These are phyloP conservation scores for Tachina grossa DNA, from an alignment of 2,888 invertebrate species.

Conservation along the genomic window DNA sequence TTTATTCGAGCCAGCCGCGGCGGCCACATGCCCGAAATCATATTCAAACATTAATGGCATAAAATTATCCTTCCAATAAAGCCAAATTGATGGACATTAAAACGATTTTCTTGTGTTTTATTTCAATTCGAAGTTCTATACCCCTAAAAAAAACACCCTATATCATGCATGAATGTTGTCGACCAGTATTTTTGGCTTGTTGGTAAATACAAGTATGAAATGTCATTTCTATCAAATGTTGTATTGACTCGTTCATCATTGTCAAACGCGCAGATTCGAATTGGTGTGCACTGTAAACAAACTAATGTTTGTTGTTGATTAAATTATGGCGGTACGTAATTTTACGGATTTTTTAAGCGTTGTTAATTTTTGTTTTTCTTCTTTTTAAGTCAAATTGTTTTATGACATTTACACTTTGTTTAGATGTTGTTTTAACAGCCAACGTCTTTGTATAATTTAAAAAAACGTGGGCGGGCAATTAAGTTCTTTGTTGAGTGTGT, in stretches of 20 bases:
- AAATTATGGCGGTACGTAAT: slow-evolving; percentile 60
- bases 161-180: slow-evolving; percentile 15
- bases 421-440: slow-evolving; percentile 51
- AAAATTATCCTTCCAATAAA: no score
- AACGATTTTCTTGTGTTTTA: no score
- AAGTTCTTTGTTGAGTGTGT: not conserved
- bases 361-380: slow-evolving; percentile 4
- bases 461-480: not conserved
- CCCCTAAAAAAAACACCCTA: no score
- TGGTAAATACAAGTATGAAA: slow-evolving; percentile 12
- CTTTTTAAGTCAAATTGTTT: slow-evolving; percentile 49
- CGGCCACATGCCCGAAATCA: no score
- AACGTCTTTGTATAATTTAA: not conserved
- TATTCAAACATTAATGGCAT: no score
- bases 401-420: slow-evolving; percentile 69
- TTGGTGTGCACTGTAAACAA: not conserved
- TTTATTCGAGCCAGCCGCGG: no score
- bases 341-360: slow-evolving; percentile 61
- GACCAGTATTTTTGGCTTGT: slow-evolving; percentile 23
- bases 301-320: slow-evolving; percentile 30
- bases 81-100: no score
- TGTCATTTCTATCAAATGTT: slow-evolving; percentile 24
- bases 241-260: slow-evolving; percentile 45
- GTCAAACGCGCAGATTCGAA: slow-evolving; percentile 24
- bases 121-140: no score